Base-by-base conservation (phyloP, 2,888 invertebrate species). In the Psococerastis gibbosa region DNA sequence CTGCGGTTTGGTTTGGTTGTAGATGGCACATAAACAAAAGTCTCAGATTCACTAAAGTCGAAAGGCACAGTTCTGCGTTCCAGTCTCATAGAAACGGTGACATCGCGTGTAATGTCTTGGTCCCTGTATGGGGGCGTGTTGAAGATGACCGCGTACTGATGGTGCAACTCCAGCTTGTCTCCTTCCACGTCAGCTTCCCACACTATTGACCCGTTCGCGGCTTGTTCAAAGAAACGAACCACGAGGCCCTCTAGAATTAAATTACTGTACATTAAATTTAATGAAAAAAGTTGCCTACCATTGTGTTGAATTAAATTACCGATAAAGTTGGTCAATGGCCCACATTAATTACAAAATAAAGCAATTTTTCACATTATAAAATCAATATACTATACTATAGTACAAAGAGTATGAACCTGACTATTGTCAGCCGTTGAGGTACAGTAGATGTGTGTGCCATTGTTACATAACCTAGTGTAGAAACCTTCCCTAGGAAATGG, bases 131-230 rank as follows among this genome's bases (percentile, higher is more conserved):
- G 38, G 6, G 38, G 38, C 15, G 38, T 38, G 15, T 38, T 15
- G 20, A 38, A 38, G 5, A 38, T 38, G 3, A 38, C 22, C 16
- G 38, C 38, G 11, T 38, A 38, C 22, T 38, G 38, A 11, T 38
- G 20, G 20, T 38, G 38, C 17, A 38, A 20, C 13, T 20, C 22
- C 9, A 38, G 38, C 9, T 38, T 22, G 38, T 38, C 38, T 17
- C 38, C 38, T 38, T 38, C 38, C 20, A 38, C 38, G 20, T n/a
- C 13, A 3, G 38, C 4, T 18, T 38, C 18, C 38, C 38, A 38
- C 11, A 38, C 6, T 13, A 38, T 18, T 38, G 20, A 20, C 8
- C 38, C 38, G 20, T 38, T 20, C 17, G 17, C 22, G n/a, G 17
- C 38, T 9, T 27, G 27, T 20, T 38, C 38, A 13, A 13, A 38